Base-by-base conservation (phyloP, 2,888 invertebrate species). In the Synergus umbraculus region DNA sequence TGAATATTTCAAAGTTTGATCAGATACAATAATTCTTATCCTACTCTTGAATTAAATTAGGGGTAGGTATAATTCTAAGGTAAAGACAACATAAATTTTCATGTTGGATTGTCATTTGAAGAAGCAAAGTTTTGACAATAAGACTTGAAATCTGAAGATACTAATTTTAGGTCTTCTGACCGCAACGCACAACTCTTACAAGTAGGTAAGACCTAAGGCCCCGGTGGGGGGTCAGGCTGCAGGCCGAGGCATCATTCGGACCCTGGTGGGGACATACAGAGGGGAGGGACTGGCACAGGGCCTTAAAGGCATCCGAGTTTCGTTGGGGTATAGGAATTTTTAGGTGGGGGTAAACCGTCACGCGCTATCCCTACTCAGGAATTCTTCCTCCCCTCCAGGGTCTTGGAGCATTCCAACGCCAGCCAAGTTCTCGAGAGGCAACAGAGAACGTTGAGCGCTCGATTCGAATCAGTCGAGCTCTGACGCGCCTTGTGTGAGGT, bases 271-370 rank as follows among this genome's bases (percentile, higher is more conserved):
- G 54, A 4, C 15, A n/a, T 44, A 83, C 79, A 83, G 83, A 81
- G 83, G 83, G 83, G 73, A 15, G 5, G 29, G n/a, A 13, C 29
- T 49, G 84, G 79, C 81, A 65, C 29, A 73, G 73, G 73, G 73
- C 82, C 86, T 86, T 84, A 86, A 85, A 88, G 87, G 87, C 86
- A 85, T 81, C 85, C 87, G 86, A 87, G 87, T 86, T 86, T 87
- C 86, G 86, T 86, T 84, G 86, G 88, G 87, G 86, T 87, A 86
- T 87, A 86, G 91, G 91, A 90, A 91, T 92, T 89, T 86, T 85
- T 82, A 82, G 86, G 88, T 86, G 88, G 89, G 89, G 87, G 87
- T 87, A 89, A 85, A 90, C 86, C 90, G 90, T 91, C 91, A 90
- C 91, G 91, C 91, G 91, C 89, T 88, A 85, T 84, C 87, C 89